phyloP scores from a whole-genome alignment of 1,140 invertebrate species.

The Anastatus disparis region DNA sequence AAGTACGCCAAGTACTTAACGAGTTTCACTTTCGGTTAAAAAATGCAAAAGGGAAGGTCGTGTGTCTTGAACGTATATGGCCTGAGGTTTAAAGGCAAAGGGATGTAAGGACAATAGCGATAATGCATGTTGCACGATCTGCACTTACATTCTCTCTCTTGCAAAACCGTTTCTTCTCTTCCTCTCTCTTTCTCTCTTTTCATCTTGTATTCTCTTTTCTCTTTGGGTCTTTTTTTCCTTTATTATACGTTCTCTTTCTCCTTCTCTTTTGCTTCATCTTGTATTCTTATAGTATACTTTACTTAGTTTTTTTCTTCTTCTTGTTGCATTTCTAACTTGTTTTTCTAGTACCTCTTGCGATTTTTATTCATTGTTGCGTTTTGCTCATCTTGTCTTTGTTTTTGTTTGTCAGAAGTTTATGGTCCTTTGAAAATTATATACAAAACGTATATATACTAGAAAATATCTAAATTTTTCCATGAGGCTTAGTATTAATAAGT shows the following conservation, averaged over 20 bases:
- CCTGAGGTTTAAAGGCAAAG: slow-evolving; percentile 7
- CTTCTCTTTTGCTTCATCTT: not conserved
- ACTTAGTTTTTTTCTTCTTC: not conserved
- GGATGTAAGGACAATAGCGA: slow-evolving; percentile 32
- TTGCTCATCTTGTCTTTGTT: not conserved
- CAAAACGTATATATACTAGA: too few species aligned
- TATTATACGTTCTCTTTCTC: not conserved
- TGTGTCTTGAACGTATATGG: not conserved
- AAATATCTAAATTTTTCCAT: not conserved
- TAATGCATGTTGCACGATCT: slow-evolving; percentile 41
- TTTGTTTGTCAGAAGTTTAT: too few species aligned
- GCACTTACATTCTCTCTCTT: slow-evolving; percentile 26
- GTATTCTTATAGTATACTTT: not conserved
- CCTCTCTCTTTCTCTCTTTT: slow-evolving; percentile 8
- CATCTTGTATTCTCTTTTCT: slow-evolving; percentile 1
- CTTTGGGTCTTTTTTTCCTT: not conserved
- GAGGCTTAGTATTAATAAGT: not conserved
- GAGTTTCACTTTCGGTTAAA: slow-evolving; percentile 41
- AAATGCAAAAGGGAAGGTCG: slow-evolving; percentile 35
- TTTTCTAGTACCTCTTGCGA: not conserved
- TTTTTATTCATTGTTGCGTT: not conserved
- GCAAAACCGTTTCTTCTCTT: not conserved
- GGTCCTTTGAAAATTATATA: too few species aligned
- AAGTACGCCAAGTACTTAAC: slow-evolving; percentile 29
- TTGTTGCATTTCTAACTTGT: slow-evolving; percentile 10